Base-by-base conservation (phyloP, 2,113 vertebrate genomes). In the Sceloporus undulatus region DNA sequence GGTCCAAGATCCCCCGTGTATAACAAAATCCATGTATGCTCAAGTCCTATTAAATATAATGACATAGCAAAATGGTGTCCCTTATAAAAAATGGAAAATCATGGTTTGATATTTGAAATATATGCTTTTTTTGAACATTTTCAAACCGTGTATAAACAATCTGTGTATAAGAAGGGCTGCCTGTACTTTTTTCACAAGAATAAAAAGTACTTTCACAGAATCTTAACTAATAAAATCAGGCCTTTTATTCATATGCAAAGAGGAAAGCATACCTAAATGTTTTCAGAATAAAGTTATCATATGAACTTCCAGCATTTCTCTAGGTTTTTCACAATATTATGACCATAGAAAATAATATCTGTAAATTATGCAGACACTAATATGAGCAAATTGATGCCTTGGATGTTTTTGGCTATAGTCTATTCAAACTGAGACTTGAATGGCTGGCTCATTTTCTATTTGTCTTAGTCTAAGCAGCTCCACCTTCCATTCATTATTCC, bases 401-500 rank as follows among this genome's bases (percentile, higher is more conserved):
- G 76, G 68, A 87, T 78, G 80, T 90, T 85, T 93, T 93, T 89
- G 89, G 62, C 87, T 86, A 27, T 40, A 84, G n/a, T 38, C 16
- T 87, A 0, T 8, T 5, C 14, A 82, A 1, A 2, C 0, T 40
- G 82, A 77, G 38, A 87, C 48, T 19, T 90, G 71, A 91, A 78
- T 73, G 52, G 68, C 21, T 78, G 65, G 92, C 86, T 79, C 79
- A 85, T 71, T 70, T 79, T 38, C 18, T 62, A 16, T 52, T 82
- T 70, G 68, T 70, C 27, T 16, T 82, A 2, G 0, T 88, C 27
- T 87, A 91, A 91, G 74, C 21, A 91, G 80, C 13, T 87, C 65
- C 77, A 68, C 83, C 79, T 91, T 93, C 92, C 89, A 93, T 93
- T 93, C 84, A 93, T 85, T 38, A 27, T 13, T 80, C n/a, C 71